Evolutionary conservation across 2,113 vertebrate genomes (phyloP).

Genomic region (Emydura subglobosa): DNA sequence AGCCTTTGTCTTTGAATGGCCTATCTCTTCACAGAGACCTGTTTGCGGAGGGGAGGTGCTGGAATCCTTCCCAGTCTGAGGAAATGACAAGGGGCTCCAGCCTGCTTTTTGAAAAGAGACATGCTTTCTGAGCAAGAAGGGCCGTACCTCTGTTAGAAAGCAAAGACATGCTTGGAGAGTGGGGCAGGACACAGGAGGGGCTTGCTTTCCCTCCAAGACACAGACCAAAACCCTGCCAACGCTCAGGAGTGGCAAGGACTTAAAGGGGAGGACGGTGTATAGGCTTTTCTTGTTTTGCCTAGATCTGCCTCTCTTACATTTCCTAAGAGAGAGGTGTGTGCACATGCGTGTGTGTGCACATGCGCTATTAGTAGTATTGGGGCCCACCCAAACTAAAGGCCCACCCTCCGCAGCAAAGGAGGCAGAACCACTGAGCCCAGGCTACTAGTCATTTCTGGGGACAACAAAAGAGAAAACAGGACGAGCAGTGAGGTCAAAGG

Average conservation of each 20-base stretch:
- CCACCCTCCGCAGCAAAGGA: no score
- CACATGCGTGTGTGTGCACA: no score
- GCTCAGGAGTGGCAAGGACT: not conserved
- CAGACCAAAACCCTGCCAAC: not conserved
- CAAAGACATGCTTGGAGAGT: rapidly evolving
- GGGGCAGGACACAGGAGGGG: not conserved
- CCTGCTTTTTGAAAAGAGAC: rapidly evolving
- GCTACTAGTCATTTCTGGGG: no score
- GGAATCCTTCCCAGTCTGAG: not conserved
- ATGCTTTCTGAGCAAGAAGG: not conserved
- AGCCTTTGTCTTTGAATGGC: not conserved
- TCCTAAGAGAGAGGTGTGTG: not conserved
- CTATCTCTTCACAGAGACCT: not conserved
- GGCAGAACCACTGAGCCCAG: no score
- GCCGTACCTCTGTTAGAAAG: not conserved
- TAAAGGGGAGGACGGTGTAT: not conserved
- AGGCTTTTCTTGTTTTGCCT: not conserved
- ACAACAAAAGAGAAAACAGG: no score
- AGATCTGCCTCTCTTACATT: not conserved
- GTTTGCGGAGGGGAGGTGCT: not conserved
- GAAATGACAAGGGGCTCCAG: not conserved
- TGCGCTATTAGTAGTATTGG: no score
- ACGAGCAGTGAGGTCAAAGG: no score
- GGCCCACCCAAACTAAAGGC: no score
- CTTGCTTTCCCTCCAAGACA: not conserved